Base-by-base conservation (phyloP, 2,113 vertebrate genomes). In the Marmota flaviventris region DNA sequence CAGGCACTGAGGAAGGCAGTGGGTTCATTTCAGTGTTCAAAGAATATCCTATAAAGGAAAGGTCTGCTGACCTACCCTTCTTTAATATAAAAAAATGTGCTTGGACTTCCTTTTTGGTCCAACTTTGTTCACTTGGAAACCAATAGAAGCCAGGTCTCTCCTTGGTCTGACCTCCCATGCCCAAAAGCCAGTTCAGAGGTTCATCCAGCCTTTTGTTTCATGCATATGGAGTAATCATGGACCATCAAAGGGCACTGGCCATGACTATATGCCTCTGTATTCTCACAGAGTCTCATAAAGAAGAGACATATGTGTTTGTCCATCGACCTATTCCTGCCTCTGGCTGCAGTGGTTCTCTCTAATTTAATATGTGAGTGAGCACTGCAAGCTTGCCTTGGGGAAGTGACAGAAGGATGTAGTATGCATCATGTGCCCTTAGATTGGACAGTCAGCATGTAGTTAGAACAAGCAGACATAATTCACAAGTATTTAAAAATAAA, bases 41-140 rank as follows among this genome's bases (percentile, higher is more conserved):
- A 95, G 93, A 85, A 45, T 45, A 29, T 77, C 14, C 48, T 76
- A n/a, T 85, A 75, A 78, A 92, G 70, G 88, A 77, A 69, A 53
- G 69, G 10, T 53, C 34, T 73, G 45, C 27, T 77, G 34, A 65
- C 77, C 22, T 37, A 0, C 6, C 29, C 39, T 34, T 45, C n/a
- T 53, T 84, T 1, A 27, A 85, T 42, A 24, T 72, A 91, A 45
- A 61, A 61, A 63, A 73, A 13, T 29, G 32, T 56, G 45, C 39
- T 5, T 14, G 18, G 27, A 0, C 42, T 78, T 94, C 78, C 34
- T 29, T 87, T 87, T 39, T 75, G 85, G 39, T 56, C 69, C 8
- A 17, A 58, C 69, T 90, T 51, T 14, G 24, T 67, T 94, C 42
- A 82, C 8, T 63, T 14, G 20, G 1, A 76, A 0, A 7, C 27